Base-by-base conservation (phyloP, 2,888 invertebrate species). In the Spisula subtruncata region DNA sequence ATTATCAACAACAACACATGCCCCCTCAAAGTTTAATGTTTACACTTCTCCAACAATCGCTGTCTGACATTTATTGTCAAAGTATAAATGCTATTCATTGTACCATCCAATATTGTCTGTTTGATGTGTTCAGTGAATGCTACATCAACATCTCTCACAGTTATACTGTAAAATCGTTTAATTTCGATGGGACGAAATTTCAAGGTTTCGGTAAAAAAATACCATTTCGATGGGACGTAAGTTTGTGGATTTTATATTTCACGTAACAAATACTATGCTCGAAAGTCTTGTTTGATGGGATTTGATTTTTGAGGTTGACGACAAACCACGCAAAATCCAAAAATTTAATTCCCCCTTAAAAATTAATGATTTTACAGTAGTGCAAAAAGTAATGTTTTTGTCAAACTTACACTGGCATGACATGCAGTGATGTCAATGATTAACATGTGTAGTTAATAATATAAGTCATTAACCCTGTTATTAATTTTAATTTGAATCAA, bases 61-160 rank as follows among this genome's bases (percentile, higher is more conserved):
- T 4, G 25, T 12, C 41, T 66, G 60, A 66, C 60, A 66, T 66
- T 66, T 25, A 66, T 66, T 66, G 60, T 66, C 25, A 6, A 66
- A 66, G 60, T 25, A 66, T 66, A 66, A 66, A 66, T 66, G 60
- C 25, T n/a, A 66, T 66, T 66, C 60, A 66, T 66, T 25, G 25
- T 25, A 25, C 20, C 25, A 25, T 66, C 60, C 5, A 25, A 25
- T 25, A 66, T 6, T n/a, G n/a, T 5, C 10, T 25, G 60, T 66
- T 66, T 66, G 60, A 66, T 66, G 60, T 66, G n/a, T 66, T 6
- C 25, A 10, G 20, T 66, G n/a, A 25, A 66, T 41, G 4, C 25
- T 8, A 66, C 60, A 66, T n/a, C 12, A 25, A 66, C 60, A 66
- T 66, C 41, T 25, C 60, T 66, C 10, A 10, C 1, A 66, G 10